phyloP scores from a whole-genome alignment of 2,797 vertebrate species.

The Diplodus sargus region DNA sequence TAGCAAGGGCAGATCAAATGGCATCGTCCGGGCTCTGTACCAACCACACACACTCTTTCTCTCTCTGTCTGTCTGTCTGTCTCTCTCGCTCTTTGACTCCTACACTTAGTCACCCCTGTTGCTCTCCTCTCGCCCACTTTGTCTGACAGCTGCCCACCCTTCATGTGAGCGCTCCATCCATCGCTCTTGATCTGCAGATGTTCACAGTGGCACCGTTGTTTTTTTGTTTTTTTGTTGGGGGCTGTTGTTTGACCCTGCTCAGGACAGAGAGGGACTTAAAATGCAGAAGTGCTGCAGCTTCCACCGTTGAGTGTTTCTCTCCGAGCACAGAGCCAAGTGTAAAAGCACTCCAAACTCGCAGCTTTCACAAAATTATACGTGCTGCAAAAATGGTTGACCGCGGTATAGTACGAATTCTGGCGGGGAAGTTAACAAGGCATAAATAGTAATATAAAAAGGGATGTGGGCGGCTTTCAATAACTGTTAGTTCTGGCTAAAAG shows the following conservation, averaged over 20 bases:
- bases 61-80: slow-evolving; percentile 3
- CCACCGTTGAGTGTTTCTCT: slow-evolving; percentile 15
- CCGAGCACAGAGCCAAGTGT: slow-evolving; percentile 25
- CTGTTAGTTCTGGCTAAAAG: slow-evolving; percentile 50
- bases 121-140: slow-evolving; percentile 45
- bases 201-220: slow-evolving; percentile 1
- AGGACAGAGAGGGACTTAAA: slow-evolving; percentile 37
- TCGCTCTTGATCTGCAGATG: slow-evolving; percentile 29
- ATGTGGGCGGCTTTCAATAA: slow-evolving; percentile 62
- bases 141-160: slow-evolving; percentile 56
- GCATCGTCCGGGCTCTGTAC: slow-evolving; percentile 38
- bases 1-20: slow-evolving; percentile 48
- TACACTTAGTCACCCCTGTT: slow-evolving; percentile 37
- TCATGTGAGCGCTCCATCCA: slow-evolving; percentile 26
- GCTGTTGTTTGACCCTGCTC: slow-evolving; percentile 26
- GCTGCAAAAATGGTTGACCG: slow-evolving; percentile 32
- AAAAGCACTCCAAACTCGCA: slow-evolving; percentile 28
- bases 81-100: slow-evolving; percentile 17
- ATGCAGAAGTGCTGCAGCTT: slow-evolving; percentile 32
- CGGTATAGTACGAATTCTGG: slow-evolving; percentile 32
- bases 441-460: slow-evolving; percentile 45
- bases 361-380: slow-evolving; percentile 4
- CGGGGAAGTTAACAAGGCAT: slow-evolving; percentile 34
- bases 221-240: background rate
- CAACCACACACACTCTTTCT: slow-evolving; percentile 7